Base-by-base conservation (phyloP, 2,888 invertebrate genomes). In the Orthosia cruda region DNA sequence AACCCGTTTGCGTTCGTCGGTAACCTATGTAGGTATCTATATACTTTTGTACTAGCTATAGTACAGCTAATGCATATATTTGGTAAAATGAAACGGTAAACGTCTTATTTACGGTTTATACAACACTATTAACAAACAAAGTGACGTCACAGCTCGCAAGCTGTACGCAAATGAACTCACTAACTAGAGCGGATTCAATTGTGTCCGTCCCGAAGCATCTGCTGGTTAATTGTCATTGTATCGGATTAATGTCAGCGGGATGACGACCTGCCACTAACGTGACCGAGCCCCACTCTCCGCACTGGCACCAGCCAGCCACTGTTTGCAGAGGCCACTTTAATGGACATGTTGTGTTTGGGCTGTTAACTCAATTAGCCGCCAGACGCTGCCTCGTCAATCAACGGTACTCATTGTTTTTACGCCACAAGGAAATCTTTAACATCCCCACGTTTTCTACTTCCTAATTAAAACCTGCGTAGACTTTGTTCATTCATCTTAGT, bases 351-450 rank as follows among this genome's bases (percentile, higher is more conserved):
- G 91, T 96, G 95, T 95, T 93, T 90, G 85, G 90, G 81, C 91
- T 93, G 96, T 94, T 96, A 95, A 96, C 95, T 95, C 89, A 94
- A 96, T 96, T 96, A 96, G 93, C 91, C 87, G 86, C 86, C 92
- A 91, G 89, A 89, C 91, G 88, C 85, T 87, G 85, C 88, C 88
- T 86, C 89, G 88, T 90, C 91, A 92, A 92, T 94, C 93, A 94
- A 94, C 92, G 88, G 90, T 85, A 86, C 85, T 92, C 93, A 93
- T 95, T 95, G 95, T 95, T 91, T 93, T 92, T 88, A 90, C 87
- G 85, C 89, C 79, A 92, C 91, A 91, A 92, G 89, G 91, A 91
- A 92, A 91, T 90, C 91, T 91, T 90, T 86, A 75, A 62, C 65
- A 57, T 62, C n/a, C 40, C 72, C 71, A 82, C 52, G 58, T 72